Evolutionary conservation across 2,113 vertebrate species (phyloP), one percentile per base, ranked within the genome.

Genomic region (Oenanthe oenanthe): DNA sequence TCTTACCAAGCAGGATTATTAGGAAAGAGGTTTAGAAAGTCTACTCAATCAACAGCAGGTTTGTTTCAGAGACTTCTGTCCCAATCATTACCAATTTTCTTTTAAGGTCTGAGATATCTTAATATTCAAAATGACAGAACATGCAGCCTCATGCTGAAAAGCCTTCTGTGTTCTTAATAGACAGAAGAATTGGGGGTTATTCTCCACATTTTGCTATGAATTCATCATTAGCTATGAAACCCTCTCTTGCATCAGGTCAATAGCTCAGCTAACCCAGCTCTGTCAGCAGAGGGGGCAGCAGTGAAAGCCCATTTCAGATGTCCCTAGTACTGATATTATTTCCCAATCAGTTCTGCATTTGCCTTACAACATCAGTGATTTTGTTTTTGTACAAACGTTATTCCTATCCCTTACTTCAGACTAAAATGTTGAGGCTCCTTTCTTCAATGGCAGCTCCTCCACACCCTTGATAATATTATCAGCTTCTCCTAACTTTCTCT

Each of bases 111-210:
- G 6, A 81, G 5, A 82, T 12, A 4, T 5, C 7, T 71, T 60
- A 38, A n/a, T 13, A 78, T 4, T 71, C 11, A 43, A 70, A 62
- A 40, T 5, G 2, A 82, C 32, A 56, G 9, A 79, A 75, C 10
- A 36, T 4, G 4, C 2, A 75, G 25, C 5, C 8, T 58, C 20
- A n/a, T 20, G 20, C 9, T 57, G 38, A 82, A 88, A 95, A 71
- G 11, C 17, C 18, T 75, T 34, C 29, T 72, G 7, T 7, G 7
- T 16, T 9, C 17, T 36, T 20, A 48, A 48, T 0, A 28, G 11
- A 54, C 11, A 58, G 1, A 32, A 8, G 11, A 84, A 60, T 0
- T 20, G 3, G 6, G 10, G 6, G 8, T 34, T 8, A 38, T 45
- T 66, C 32, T 56, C 13, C 6, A 25, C 3, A 13, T 47, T 42